Evolutionary conservation across 2,113 vertebrate genomes (phyloP), one percentile per base, ranked within the genome.

Genomic region (Campylomormyrus tamandua): DNA sequence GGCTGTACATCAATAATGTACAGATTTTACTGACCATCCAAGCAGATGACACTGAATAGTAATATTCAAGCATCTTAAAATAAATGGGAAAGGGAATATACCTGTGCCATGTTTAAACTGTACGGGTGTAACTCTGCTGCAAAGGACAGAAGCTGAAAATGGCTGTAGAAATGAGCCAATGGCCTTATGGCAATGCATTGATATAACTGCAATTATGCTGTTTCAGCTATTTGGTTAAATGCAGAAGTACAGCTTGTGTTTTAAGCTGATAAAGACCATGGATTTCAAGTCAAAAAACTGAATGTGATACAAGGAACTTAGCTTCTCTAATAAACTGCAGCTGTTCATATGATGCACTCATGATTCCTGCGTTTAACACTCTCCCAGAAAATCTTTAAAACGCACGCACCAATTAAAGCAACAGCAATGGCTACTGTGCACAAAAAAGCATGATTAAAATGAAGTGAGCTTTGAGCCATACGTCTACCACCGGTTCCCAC

Each of bases 361-460:
- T 42, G 35, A 56, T 84, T 46, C 45, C 11, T 74, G 39, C 11
- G 5, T 35, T 58, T 46, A 27, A 58, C 7, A 2, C 2, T 83
- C 45, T 53, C 21, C 24, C 50, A 15, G 87, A 62, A 10, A 19
- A 58, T 46, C 35, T 42, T 31, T 56, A 87, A 87, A 35, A 53
- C 27, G 85, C 9, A 85, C 21, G 4, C 27, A 58, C 53, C 50
- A 42, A 87, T 91, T 89, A 49, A 90, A 74, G 88, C 88, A 90
- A 92, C 89, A 92, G 91, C 90, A 91, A 50, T 89, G 83, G 90
- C 87, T 91, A 91, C 91, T 92, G 92, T 91, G 91, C 83, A 91
- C 11, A 88, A 45, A 87, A 90, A 87, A 80, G 31, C 91, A 92
- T 93, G 93, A 92, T 93, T 91, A 83, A n/a, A 91, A 50, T 74